Conservation (phyloP, 2,888 invertebrate species). For the Abscondita cerata region DNA sequence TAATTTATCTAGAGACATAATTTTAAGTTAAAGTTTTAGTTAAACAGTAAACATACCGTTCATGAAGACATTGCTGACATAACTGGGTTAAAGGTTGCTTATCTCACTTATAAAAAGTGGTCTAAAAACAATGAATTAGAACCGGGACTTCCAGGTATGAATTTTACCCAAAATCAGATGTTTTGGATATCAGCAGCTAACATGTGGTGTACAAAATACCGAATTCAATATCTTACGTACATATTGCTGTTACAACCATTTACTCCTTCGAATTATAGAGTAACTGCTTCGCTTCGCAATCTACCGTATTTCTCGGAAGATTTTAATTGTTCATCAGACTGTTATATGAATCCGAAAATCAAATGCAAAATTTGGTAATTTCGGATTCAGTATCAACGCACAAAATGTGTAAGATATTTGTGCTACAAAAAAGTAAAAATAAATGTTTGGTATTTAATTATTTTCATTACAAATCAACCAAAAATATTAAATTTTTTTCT, state of each 20-base stretch:
- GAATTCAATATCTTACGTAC: slow-evolving; percentile 22
- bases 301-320: slow-evolving; percentile 62
- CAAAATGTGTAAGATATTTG: too few relatives aligned
- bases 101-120: slow-evolving; percentile 64
- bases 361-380: slow-evolving; percentile 56
- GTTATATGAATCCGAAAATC: slow-evolving; percentile 63
- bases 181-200: slow-evolving; percentile 74
- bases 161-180: slow-evolving; percentile 51
- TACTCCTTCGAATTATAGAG: slow-evolving; percentile 57
- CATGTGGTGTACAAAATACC: slow-evolving; percentile 64
- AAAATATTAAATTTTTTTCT: too few relatives aligned
- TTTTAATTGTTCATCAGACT: slow-evolving; percentile 61
- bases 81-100: slow-evolving; percentile 87
- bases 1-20: neutral
- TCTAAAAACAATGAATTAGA: slow-evolving; percentile 20
- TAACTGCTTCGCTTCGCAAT: slow-evolving; percentile 64
- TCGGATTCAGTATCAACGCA: too few relatives aligned
- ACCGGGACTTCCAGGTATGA: slow-evolving; percentile 24
- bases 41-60: slow-evolving; percentile 70
- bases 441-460: too few relatives aligned
- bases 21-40: slow-evolving; percentile 12
- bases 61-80: slow-evolving; percentile 94
- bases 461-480: too few relatives aligned
- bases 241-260: slow-evolving; percentile 45
- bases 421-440: too few relatives aligned